A percentile compares a stretch with the other conserved stretches of the same genome.
Evolutionary conservation across 2,888 invertebrate species (phyloP).

Genomic region (Cartodere bifasciata): DNA sequence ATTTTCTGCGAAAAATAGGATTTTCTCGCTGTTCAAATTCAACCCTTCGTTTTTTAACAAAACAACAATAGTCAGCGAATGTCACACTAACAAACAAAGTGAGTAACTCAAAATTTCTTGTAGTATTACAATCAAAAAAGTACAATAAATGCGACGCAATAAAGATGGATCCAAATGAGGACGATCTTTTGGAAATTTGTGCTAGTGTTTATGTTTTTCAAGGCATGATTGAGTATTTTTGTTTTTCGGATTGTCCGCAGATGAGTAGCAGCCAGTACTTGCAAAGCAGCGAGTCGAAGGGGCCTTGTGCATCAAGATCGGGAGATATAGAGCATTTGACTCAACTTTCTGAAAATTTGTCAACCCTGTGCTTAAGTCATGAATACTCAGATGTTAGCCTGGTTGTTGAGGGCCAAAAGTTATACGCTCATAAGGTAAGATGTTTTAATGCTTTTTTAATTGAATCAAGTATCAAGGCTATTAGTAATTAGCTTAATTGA

Average conservation of each 20-base stretch:
- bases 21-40: too few relatives aligned
- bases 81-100: too few relatives aligned
- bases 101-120: too few relatives aligned
- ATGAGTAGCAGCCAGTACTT: constrained; percentile 33
- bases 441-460: constrained; percentile 1
- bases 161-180: too few relatives aligned
- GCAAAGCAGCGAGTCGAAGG: constrained; percentile 22
- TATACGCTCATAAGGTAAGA: constrained; percentile 53
- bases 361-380: constrained; percentile 69
- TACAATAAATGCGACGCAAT: too few relatives aligned
- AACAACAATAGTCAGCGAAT: too few relatives aligned
- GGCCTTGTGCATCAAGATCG: constrained; percentile 26
- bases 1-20: too few relatives aligned
- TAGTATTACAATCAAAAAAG: too few relatives aligned
- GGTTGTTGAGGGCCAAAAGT: constrained; percentile 63
- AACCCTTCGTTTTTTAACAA: too few relatives aligned
- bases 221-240: neutral
- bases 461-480: neutral
- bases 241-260: constrained; percentile 10
- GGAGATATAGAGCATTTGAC: constrained; percentile 55
- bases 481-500: too few relatives aligned
- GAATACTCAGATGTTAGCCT: constrained; percentile 87
- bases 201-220: neutral
- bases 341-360: constrained; percentile 75
- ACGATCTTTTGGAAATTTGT: neutral